Percentiles rank a stretch among this genome's conserved stretches.
These are phyloP conservation scores for Empidonax traillii DNA, from an alignment of 2,113 vertebrate species.

Conservation along the genomic window DNA sequence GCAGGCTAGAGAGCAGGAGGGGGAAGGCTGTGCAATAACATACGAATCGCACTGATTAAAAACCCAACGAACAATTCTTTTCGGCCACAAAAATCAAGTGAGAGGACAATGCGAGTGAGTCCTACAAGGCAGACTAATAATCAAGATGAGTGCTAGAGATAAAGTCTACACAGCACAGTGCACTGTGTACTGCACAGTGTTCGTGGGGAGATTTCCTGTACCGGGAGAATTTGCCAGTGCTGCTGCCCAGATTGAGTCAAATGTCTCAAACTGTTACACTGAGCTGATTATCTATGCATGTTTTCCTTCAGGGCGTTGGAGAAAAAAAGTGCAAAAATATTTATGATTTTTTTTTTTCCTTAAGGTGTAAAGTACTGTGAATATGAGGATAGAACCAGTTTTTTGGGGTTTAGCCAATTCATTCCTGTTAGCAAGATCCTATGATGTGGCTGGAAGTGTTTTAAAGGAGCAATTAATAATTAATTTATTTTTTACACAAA, in stretches of 20 bases:
- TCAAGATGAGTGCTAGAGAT: neutral
- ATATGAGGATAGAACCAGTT: neutral
- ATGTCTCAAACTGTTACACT: neutral
- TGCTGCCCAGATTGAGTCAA: neutral
- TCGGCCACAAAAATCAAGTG: neutral
- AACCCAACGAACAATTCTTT: neutral
- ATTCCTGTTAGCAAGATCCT: neutral
- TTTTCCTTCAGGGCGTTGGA: neutral
- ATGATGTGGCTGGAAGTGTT: neutral
- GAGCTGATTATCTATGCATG: neutral
- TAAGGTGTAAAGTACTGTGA: neutral
- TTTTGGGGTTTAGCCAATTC: neutral
- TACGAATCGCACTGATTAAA: neutral
- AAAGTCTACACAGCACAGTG: neutral
- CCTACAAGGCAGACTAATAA: neutral
- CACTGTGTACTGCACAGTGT: neutral
- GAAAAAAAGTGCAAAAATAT: neutral
- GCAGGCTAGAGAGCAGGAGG: neutral
- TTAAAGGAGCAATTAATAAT: neutral
- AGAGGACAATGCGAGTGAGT: neutral
- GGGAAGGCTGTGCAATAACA: neutral
- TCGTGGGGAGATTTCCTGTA: neutral
- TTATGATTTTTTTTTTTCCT: neutral
- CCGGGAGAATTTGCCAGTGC: accelerated
- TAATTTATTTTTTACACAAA: neutral